Evolutionary conservation across 2,113 vertebrate genomes (phyloP).

Genomic region (Nerophis ophidion): DNA sequence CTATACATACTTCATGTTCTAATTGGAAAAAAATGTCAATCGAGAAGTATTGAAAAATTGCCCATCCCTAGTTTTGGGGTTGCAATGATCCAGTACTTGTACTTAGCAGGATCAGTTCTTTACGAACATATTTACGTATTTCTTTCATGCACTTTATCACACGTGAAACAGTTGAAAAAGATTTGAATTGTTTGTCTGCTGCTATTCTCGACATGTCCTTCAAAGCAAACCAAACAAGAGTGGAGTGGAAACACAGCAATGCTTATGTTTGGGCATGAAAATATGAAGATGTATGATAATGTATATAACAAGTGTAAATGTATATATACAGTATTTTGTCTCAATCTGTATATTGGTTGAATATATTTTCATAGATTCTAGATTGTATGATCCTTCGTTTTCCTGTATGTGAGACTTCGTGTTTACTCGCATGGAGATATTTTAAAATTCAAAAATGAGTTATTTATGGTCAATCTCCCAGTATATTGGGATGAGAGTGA

Average conservation of each 20-base stretch:
- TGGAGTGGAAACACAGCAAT: constrained; percentile 7
- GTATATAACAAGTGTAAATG: constrained; percentile 64
- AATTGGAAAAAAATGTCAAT: no score
- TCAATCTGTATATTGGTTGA: constrained; percentile 68
- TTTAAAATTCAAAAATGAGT: constrained; percentile 46
- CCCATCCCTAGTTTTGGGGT: no score
- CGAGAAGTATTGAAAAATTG: no score
- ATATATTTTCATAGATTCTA: constrained; percentile 71
- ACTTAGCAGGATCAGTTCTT: constrained; percentile 2
- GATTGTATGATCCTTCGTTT: constrained; percentile 47
- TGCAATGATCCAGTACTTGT: not conserved
- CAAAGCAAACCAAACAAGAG: constrained; percentile 2
- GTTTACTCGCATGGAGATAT: constrained; percentile 66
- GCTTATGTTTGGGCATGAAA: constrained; percentile 28
- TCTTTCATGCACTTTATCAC: constrained; percentile 39
- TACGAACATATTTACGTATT: constrained; percentile 23
- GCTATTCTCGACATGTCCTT: constrained; percentile 33
- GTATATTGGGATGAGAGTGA: constrained; percentile 40
- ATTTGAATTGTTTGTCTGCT: constrained; percentile 38
- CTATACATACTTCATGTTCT: no score
- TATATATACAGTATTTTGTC: constrained; percentile 65
- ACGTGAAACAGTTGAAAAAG: constrained; percentile 1
- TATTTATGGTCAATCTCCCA: constrained; percentile 53
- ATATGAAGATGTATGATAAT: constrained; percentile 61
- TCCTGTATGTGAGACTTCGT: constrained; percentile 53